Evolutionary conservation across 2,113 vertebrate genomes (phyloP).

Genomic region (Rhinoderma darwinii): DNA sequence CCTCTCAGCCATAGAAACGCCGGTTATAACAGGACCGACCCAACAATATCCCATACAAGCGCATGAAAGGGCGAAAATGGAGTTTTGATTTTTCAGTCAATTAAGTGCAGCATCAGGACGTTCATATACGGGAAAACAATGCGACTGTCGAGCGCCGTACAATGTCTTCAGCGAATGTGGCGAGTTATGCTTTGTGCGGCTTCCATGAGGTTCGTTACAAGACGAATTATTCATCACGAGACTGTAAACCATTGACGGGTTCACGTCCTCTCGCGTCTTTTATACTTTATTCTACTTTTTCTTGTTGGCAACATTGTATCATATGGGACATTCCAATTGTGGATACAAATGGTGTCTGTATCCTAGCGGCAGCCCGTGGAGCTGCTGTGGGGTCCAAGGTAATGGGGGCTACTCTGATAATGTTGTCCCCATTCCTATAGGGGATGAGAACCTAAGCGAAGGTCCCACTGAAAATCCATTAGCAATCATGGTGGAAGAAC

Average conservation of each 20-base stretch:
- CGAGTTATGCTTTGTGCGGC: neutral
- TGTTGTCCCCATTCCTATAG: too few species aligned
- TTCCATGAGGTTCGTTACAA: neutral
- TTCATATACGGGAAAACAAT: neutral
- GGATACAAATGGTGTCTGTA: neutral
- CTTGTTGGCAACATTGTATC: neutral
- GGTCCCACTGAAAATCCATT: too few species aligned
- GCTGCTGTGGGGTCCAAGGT: neutral
- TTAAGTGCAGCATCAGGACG: neutral
- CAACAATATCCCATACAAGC: neutral
- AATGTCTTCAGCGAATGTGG: neutral
- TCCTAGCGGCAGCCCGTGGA: too few species aligned
- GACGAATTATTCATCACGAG: neutral
- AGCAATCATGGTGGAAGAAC: too few species aligned
- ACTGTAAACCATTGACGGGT: neutral
- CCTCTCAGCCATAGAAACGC: neutral
- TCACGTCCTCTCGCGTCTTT: neutral
- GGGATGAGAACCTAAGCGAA: too few species aligned
- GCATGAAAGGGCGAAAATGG: neutral
- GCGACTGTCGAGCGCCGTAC: neutral
- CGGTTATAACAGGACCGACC: neutral
- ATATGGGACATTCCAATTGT: neutral
- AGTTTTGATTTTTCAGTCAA: slow-evolving; percentile 34
- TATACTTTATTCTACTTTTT: neutral
- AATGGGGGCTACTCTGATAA: neutral